Evolutionary conservation across 2,113 vertebrate genomes (phyloP).

Genomic region (Halcyon malimbica): DNA sequence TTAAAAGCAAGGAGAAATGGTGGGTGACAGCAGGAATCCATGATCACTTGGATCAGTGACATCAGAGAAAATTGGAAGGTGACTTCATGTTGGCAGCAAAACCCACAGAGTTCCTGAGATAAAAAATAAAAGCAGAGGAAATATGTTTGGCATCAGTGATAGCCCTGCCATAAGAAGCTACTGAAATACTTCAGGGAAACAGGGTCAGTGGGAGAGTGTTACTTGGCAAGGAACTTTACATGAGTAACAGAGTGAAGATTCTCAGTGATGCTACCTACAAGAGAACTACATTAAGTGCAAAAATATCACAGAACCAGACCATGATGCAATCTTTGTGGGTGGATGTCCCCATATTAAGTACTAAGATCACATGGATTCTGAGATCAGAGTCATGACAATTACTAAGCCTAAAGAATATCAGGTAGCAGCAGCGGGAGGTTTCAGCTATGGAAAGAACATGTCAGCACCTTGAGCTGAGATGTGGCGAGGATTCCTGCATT

Average conservation of each 20-base stretch:
- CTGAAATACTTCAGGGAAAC: not conserved
- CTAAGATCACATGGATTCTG: not conserved
- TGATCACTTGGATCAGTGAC: rapidly evolving
- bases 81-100: not conserved
- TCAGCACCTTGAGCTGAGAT: not conserved
- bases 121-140: not conserved
- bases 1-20: not conserved
- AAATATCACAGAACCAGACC: not conserved
- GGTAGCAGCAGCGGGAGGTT: not conserved
- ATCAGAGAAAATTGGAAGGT: not conserved
- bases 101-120: not conserved
- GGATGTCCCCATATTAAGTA: not conserved
- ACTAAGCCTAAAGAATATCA: not conserved
- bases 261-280: not conserved
- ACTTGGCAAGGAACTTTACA: not conserved
- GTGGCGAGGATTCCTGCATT: not conserved
- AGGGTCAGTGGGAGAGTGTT: not conserved
- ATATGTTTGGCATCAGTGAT: not conserved
- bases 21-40: not conserved
- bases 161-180: not conserved
- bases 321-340: not conserved
- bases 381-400: not conserved
- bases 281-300: not conserved
- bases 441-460: not conserved
- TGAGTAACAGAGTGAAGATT: not conserved